Evolutionary conservation across 2,113 vertebrate genomes (phyloP), one percentile per base, ranked within the genome.

Genomic region (Coptodon rendalli): DNA sequence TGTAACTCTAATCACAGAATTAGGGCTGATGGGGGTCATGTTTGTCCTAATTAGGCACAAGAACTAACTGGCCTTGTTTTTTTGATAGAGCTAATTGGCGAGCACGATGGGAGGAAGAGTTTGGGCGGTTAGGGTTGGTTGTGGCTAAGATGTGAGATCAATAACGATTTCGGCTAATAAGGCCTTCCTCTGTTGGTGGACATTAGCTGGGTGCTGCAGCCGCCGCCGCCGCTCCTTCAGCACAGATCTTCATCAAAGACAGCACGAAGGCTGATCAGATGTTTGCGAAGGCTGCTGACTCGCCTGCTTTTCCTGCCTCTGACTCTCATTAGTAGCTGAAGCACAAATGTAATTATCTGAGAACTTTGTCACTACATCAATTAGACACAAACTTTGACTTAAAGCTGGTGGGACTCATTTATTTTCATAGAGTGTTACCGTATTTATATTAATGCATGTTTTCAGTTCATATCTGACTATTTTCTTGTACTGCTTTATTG

Each of bases 31-130:
- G 87, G 29, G 68, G 89, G 87, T 90, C 81, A 22, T 90, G 89
- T 90, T 90, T 76, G 9, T 89, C 57, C 76, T 95, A 87, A 94
- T 92, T 88, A 93, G 82, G 56, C 79, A 86, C 54, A 63, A 31
- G 34, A 52, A 73, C 85, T 93, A 96, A 95, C 92, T 91, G 92
- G 89, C 89, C 81, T 53, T 45, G 61, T 52, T 61, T 87, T 89
- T 88, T 80, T 89, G 88, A 83, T 29, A 19, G 24, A 40, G 80
- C 86, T 95, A 93, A 94, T 93, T 92, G 91, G 90, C 6, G 63
- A 78, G 85, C 79, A 9, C 31, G 71, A 57, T 27, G 22, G 73
- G 53, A 68, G 79, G 36, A 68, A 83, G 84, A 22, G 81, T 79
- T 82, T 56, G 45, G 63, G 57, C 4, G n/a, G 83, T 59, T 54